These are phyloP conservation scores for Sebastes taczanowskii DNA, from an alignment of 2,797 vertebrate species.

Conservation along the genomic window DNA sequence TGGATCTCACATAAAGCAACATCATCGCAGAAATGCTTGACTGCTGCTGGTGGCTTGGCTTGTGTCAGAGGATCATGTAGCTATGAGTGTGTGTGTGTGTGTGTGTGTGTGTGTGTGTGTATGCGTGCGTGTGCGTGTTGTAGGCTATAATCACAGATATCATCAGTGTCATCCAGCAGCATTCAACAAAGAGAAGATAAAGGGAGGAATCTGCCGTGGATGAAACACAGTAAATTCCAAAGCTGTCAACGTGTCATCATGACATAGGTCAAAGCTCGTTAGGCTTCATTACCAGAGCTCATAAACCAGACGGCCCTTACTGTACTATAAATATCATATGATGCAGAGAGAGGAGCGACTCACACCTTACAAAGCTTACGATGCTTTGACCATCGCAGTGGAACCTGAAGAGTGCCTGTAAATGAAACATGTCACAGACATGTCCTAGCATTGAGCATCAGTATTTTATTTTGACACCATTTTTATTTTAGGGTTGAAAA, in stretches of 20 bases:
- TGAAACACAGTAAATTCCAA: slow-evolving; percentile 26
- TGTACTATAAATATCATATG: slow-evolving; percentile 54
- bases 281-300: slow-evolving; percentile 62
- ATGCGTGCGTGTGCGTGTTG: not conserved
- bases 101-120: not conserved
- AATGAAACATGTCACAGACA: not conserved
- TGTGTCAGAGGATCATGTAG: not conserved
- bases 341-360: not conserved
- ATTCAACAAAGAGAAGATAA: slow-evolving; percentile 21
- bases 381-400: not conserved
- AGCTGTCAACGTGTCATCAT: slow-evolving; percentile 43
- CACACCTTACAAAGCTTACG: not conserved
- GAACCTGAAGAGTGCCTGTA: not conserved
- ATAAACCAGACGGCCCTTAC: slow-evolving; percentile 33
- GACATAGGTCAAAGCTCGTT: slow-evolving; percentile 55
- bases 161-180: slow-evolving; percentile 13
- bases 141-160: not conserved
- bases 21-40: not conserved
- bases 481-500: not conserved
- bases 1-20: not conserved
- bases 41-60: not conserved
- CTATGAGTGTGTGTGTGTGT: not conserved
- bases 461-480: not conserved
- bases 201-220: not conserved
- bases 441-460: not conserved